Percentiles rank a stretch among this genome's conserved stretches.
Evolutionary conservation across 30 jellyfish, hydroid and myxozoan genomes (phyloP).

Genomic region (Chrysaora quinquecirrha): DNA sequence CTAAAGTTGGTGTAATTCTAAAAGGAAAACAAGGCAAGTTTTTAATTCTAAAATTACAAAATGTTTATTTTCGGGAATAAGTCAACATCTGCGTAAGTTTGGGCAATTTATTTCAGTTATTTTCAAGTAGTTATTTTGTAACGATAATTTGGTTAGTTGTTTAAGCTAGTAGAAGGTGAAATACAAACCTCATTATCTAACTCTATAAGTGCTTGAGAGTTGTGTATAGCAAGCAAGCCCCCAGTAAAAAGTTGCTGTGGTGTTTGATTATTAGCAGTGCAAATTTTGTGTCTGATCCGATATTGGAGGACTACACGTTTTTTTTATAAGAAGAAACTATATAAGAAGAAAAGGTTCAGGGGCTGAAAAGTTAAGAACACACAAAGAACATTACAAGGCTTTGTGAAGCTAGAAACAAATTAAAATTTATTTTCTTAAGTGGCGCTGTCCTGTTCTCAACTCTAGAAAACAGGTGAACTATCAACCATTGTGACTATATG

Average conservation of each 20-base stretch:
- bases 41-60: neutral
- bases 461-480: too few relatives aligned
- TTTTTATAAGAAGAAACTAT: neutral
- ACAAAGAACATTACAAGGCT: too few relatives aligned
- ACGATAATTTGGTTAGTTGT: neutral
- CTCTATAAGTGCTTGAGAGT: neutral
- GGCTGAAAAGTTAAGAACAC: neutral
- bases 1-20: neutral
- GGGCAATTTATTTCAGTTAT: neutral
- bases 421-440: too few relatives aligned
- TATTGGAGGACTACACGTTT: too few relatives aligned
- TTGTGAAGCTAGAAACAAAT: too few relatives aligned
- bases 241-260: neutral
- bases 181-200: neutral
- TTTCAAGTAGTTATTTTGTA: neutral
- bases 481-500: too few relatives aligned
- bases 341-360: neutral
- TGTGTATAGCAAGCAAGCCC: neutral
- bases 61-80: neutral
- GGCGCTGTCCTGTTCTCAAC: too few relatives aligned
- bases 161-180: neutral
- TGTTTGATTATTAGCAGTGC: conserved; percentile 3
- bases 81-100: neutral
- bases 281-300: conserved; percentile 40
- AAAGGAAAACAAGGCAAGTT: neutral